Evolutionary conservation across 2,888 invertebrate genomes (phyloP), one percentile per base, ranked within the genome.

Genomic region (Blomia tropicalis): DNA sequence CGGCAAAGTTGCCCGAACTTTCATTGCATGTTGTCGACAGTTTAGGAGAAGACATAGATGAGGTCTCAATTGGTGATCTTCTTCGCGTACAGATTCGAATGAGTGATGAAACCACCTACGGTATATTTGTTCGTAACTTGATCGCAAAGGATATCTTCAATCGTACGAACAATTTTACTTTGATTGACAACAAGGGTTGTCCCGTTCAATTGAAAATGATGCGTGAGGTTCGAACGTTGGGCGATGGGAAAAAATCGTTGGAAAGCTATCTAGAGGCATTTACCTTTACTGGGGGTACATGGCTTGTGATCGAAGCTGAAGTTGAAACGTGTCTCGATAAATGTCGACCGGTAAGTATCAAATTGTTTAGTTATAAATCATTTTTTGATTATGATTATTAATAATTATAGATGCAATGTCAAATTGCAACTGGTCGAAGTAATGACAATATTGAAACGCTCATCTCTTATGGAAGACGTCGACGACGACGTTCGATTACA

Each of bases 41-140:
- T 41, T 58, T 66, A 14, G 69, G 69, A 25, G 59, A 64, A 25
- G 69, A 69, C 41, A 65, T 65, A n/a, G 67, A 68, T 14, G 64
- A 64, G 5, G 69, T 69, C 11, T 64, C 67, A 36, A 62, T 69
- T 31, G 69, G 69, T n/a, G 69, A 69, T 58, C 60, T 68, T 11
- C 61, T 69, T 17, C 30, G 68, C 32, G 68, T 69, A 7, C 69
- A 69, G 67, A 69, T 69, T 7, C 54, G 68, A 30, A 68, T 69
- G 66, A 66, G 66, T 30, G 67, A 68, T 59, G 68, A 69, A 66
- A 67, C 65, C 58, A 69, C 91, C 32, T 92, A 88, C 77, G 91
- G 91, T 77, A 91, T 92, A 71, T 91, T 91, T 73, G 90, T 92
- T 30, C 82, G 90, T 67, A 90, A 92, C 76, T 78, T 92, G 71